These are phyloP conservation scores for Neodon shergylaensis DNA, from an alignment of 2,113 vertebrate species.

Conservation along the genomic window DNA sequence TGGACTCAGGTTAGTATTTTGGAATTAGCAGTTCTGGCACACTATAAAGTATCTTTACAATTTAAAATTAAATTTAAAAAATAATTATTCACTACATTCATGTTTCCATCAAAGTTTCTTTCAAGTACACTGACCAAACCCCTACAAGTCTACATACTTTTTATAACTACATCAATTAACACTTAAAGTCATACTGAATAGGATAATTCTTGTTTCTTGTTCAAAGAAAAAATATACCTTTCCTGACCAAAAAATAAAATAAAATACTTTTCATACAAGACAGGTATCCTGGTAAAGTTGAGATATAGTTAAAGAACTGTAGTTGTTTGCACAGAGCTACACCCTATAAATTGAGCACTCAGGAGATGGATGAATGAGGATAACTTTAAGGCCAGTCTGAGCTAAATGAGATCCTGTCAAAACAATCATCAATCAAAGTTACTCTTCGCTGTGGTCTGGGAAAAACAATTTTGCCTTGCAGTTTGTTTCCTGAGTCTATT, in stretches of 20 bases:
- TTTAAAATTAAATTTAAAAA: conserved; percentile 52
- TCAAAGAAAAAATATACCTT: conserved; percentile 39
- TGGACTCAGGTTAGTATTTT: neutral
- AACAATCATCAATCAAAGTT: neutral
- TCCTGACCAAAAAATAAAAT: neutral
- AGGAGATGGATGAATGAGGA: neutral
- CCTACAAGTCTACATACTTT: neutral
- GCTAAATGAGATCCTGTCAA: neutral
- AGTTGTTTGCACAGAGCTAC: neutral
- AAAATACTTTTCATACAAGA: neutral
- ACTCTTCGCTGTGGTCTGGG: neutral
- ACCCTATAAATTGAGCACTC: neutral
- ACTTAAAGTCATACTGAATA: neutral
- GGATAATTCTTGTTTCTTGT: neutral
- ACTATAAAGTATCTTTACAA: neutral
- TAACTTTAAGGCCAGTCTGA: neutral
- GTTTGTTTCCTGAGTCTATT: conserved; percentile 53
- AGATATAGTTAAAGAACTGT: conserved; percentile 6
- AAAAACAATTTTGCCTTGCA: neutral
- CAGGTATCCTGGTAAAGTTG: neutral
- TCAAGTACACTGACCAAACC: conserved; percentile 19
- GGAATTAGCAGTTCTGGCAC: conserved; percentile 28
- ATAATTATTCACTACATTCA: conserved; percentile 21
- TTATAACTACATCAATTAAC: neutral
- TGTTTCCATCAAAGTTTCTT: conserved; percentile 32